These are phyloP conservation scores for Neogale vison DNA, from an alignment of 2,113 vertebrate genomes.

Conservation along the genomic window DNA sequence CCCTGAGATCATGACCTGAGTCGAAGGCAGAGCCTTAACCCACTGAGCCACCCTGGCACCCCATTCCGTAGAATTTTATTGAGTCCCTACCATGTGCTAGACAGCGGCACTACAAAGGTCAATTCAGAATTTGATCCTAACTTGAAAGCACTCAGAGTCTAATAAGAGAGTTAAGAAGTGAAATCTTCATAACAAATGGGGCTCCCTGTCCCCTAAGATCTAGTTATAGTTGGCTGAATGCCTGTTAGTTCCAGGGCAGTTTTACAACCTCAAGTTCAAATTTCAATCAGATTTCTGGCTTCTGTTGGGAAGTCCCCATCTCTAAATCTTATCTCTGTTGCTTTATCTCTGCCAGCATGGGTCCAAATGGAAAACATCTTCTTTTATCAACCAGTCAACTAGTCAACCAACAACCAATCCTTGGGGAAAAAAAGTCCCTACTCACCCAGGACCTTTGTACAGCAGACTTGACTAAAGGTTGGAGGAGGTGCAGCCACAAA, in stretches of 20 bases:
- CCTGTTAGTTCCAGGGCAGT: not conserved
- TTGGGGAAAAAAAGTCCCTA: not conserved
- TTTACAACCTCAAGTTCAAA: not conserved
- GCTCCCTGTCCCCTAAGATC: not conserved
- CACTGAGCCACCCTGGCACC: no score
- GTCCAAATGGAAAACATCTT: not conserved
- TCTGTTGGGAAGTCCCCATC: not conserved
- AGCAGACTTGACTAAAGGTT: not conserved
- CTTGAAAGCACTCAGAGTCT: not conserved
- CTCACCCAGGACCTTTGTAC: not conserved
- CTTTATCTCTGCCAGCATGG: not conserved
- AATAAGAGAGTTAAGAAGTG: not conserved
- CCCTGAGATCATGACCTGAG: no score
- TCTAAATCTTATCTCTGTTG: not conserved
- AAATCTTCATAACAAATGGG: not conserved
- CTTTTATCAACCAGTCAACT: constrained; percentile 1
- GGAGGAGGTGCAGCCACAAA: not conserved
- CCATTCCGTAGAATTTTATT: not conserved
- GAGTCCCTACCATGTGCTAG: not conserved
- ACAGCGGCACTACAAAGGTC: not conserved
- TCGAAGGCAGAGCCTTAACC: no score
- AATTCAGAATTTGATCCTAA: not conserved
- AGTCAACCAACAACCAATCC: no score
- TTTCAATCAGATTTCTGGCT: constrained; percentile 16
- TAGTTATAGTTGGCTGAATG: not conserved